Conservation (phyloP, 2,113 vertebrate genomes). For the Calyptommatus sinebrachiatus region DNA sequence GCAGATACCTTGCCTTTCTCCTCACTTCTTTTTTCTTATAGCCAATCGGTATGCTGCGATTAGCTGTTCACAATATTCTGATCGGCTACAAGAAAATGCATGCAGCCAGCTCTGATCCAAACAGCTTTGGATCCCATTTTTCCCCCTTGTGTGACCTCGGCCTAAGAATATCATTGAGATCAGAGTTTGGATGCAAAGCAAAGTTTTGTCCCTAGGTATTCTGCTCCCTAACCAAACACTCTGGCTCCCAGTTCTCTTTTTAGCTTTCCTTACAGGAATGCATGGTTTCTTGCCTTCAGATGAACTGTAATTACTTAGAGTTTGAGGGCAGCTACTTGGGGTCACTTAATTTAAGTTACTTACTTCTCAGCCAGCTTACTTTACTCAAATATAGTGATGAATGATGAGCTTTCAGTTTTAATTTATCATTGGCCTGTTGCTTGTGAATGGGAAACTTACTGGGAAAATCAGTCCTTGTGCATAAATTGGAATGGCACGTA, state of each 20-base stretch:
- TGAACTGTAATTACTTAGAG: background rate
- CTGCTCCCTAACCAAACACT: background rate
- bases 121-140: too few relatives aligned
- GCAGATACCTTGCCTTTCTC: too few relatives aligned
- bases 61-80: too few relatives aligned
- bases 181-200: background rate
- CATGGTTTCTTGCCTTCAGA: background rate
- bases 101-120: too few relatives aligned
- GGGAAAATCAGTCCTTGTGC: background rate
- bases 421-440: background rate
- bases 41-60: too few relatives aligned
- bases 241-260: background rate
- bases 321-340: background rate
- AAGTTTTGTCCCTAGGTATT: background rate
- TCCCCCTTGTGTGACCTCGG: too few relatives aligned
- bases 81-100: too few relatives aligned
- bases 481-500: background rate
- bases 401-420: background rate
- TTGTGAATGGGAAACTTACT: background rate
- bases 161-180: too few relatives aligned
- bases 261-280: background rate
- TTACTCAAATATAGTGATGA: background rate
- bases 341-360: background rate
- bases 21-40: too few relatives aligned
- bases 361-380: background rate